Base-by-base conservation (phyloP, 1,140 invertebrate species). In the Dendroctonus ponderosae region DNA sequence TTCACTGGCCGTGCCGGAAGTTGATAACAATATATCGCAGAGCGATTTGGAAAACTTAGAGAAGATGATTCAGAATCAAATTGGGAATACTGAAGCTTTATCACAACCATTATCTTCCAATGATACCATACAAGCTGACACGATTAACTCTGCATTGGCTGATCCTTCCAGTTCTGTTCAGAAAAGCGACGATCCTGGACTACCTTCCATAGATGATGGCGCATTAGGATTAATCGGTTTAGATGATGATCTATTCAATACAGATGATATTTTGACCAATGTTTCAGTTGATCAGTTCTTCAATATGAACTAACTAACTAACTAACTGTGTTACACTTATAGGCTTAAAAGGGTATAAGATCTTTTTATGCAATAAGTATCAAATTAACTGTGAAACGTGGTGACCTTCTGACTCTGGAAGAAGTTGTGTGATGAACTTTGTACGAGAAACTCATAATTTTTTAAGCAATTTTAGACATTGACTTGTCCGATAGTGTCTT, bases 231-330 rank as follows among this genome's bases (percentile, higher is more conserved):
- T 26, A 26, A 26, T 26, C 26, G 26, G 26, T 26, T 26, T 26
- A 26, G 3, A 3, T 26, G 50, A 53, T 44, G 40, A 44, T 26
- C 9, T 51, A 9, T 38, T 63, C 5, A 26, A 53, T 43, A 52
- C 50, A 11, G 61, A 63, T 46, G 61, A 63, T 51, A 15, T 63
- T 7, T 54, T 63, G 41, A 63, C 37, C 26, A 63, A 63, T 44
- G 49, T 62, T 41, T 62, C 60, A 5, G 60, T 63, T 44, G 61
- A 63, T 63, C 61, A 63, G 54, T 63, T 53, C 44, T 63, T 63
- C 46, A 63, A 46, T 48, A 54, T 54, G 9, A 12, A 46, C 12
- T 46, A 46, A 26, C 26, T 26, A 26, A 26, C 26, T 26, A 26
- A 26, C 26, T 26, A 26, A 26, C 26, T 26, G 3, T 3, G 26